Evolutionary conservation across 2,797 vertebrate genomes (phyloP).

Genomic region (Anomalospiza imberbis): DNA sequence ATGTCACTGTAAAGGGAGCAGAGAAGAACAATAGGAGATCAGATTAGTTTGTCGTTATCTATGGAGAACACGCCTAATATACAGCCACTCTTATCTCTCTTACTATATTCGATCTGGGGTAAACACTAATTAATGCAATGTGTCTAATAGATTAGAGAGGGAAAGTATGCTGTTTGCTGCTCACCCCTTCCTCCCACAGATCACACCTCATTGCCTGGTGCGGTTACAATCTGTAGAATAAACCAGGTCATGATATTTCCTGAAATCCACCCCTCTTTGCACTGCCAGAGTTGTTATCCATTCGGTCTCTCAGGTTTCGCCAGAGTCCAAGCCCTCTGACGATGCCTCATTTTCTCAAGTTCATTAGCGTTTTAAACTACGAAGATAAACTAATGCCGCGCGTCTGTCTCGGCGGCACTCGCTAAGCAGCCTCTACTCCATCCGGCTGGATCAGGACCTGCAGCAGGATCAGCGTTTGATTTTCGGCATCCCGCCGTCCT

Average conservation of each 20-base stretch:
- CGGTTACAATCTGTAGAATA: background rate
- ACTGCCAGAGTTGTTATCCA: background rate
- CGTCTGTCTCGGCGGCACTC: background rate
- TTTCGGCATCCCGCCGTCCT: background rate
- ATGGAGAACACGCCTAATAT: background rate
- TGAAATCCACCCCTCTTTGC: background rate
- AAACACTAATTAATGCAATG: slow-evolving; percentile 29
- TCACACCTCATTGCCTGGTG: background rate
- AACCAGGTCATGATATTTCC: background rate
- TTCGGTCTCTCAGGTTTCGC: background rate
- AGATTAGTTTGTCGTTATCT: slow-evolving; percentile 2
- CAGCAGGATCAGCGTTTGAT: background rate
- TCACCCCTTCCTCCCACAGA: background rate
- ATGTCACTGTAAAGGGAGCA: background rate
- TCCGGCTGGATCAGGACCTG: background rate
- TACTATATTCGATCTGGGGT: background rate
- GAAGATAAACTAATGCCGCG: accelerated
- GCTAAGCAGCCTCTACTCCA: background rate
- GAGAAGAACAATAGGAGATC: background rate
- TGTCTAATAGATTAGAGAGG: background rate
- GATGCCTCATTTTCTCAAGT: background rate
- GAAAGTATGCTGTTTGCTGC: background rate
- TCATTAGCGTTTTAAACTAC: background rate
- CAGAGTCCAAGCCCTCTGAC: too few species aligned
- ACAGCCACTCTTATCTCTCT: background rate